These are phyloP conservation scores for Drosophila subsilvestris DNA, from an alignment of 2,888 invertebrate genomes.

Conservation along the genomic window DNA sequence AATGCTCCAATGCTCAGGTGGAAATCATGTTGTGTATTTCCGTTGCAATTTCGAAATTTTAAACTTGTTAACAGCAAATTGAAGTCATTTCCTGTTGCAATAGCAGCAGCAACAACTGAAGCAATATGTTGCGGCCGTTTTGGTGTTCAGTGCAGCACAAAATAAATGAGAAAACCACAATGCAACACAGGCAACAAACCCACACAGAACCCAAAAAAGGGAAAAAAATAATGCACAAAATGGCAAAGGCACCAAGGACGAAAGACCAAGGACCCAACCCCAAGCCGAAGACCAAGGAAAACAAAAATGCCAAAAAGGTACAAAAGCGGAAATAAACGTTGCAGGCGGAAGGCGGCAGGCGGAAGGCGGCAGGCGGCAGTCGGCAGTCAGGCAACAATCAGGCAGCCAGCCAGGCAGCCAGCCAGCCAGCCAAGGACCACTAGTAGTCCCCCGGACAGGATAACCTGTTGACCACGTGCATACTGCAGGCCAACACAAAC, in stretches of 20 bases:
- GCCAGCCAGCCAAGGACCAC: conserved; percentile 45
- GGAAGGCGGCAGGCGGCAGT: conserved; percentile 58
- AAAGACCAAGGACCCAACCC: conserved; percentile 14
- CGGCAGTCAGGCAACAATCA: conserved; percentile 37
- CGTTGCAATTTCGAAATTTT: conserved; percentile 79
- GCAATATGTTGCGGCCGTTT: conserved; percentile 56
- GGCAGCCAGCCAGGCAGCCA: conserved; percentile 32
- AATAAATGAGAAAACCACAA: conserved; percentile 79
- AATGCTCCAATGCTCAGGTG: conserved; percentile 54
- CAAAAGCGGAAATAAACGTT: conserved; percentile 78
- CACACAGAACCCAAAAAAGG: conserved; percentile 43
- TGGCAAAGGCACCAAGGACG: conserved; percentile 5
- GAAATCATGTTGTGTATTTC: conserved; percentile 79
- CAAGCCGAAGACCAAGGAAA: conserved; percentile 56
- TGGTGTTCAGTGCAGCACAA: conserved; percentile 45
- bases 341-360: conserved; percentile 60
- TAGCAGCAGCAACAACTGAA: conserved; percentile 27
- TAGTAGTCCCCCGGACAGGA: conserved; percentile 60
- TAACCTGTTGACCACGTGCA: conserved; percentile 78
- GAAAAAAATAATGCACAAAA: conserved; percentile 10
- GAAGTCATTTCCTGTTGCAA: conserved; percentile 78
- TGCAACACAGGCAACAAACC: conserved; percentile 59
- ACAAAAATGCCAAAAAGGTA: conserved; percentile 77
- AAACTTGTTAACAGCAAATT: conserved; percentile 81
- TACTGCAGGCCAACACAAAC: conserved; percentile 66